Evolutionary conservation across 2,113 vertebrate species (phyloP).

Genomic region (Hippocampus zosterae): DNA sequence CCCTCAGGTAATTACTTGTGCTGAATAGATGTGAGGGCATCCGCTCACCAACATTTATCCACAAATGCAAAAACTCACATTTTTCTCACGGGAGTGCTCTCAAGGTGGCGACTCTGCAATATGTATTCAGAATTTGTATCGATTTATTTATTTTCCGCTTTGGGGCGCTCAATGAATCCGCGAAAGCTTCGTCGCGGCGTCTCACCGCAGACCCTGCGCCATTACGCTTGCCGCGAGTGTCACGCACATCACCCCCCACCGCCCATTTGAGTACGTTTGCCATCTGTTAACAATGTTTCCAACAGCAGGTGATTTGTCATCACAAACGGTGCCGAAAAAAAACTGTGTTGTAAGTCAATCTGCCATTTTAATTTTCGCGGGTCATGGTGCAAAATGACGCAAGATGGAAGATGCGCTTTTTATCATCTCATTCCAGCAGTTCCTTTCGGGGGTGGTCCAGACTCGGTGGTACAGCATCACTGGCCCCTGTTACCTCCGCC

Average conservation of each 20-base stretch:
- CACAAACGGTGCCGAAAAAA: constrained; percentile 60
- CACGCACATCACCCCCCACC: constrained; percentile 16
- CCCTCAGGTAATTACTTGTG: background rate
- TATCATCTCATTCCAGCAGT: too few species aligned
- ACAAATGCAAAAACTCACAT: background rate
- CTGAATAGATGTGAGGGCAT: background rate
- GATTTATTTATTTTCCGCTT: background rate
- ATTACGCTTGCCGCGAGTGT: constrained; percentile 62
- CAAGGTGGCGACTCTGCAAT: constrained; percentile 19
- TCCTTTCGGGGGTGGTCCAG: too few species aligned
- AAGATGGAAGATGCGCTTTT: background rate
- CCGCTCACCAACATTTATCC: constrained; percentile 2
- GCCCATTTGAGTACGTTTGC: constrained; percentile 60
- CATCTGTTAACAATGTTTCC: constrained; percentile 73
- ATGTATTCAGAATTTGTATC: constrained; percentile 14
- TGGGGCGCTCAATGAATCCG: background rate
- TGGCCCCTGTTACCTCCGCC: background rate
- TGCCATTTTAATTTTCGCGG: constrained; percentile 12
- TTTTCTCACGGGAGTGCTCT: constrained; percentile 28
- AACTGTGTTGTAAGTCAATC: constrained; percentile 10
- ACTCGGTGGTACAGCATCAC: background rate
- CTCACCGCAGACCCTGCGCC: constrained; percentile 49
- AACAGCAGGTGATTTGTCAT: constrained; percentile 62
- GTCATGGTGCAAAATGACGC: constrained; percentile 21
- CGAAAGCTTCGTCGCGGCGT: constrained; percentile 61